Conservation (phyloP, 2,797 vertebrate species). For the Scomberomorus guttatus region DNA sequence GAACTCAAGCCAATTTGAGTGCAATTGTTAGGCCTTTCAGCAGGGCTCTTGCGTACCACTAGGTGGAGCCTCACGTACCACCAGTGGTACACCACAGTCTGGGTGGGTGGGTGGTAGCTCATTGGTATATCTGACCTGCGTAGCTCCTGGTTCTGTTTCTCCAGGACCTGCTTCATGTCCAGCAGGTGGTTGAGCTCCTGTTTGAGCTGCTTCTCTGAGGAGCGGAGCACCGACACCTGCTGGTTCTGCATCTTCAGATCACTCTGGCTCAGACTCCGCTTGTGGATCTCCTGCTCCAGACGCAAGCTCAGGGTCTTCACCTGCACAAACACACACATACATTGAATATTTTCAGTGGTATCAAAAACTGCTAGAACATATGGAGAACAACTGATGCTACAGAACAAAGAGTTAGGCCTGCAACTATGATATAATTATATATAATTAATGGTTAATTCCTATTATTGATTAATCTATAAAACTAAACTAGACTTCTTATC, state of each 20-base stretch:
- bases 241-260: conserved; percentile 95
- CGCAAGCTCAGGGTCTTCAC: conserved; percentile 90
- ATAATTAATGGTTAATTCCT: not conserved
- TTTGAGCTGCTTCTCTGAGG: conserved; percentile 96
- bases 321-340: conserved; percentile 73
- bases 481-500: too few species aligned
- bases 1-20: too few species aligned
- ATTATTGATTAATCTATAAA: not conserved
- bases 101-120: too few species aligned
- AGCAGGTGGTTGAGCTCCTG: conserved; percentile 96
- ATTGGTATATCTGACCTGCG: conserved; percentile 87
- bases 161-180: conserved; percentile 93
- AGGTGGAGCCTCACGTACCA: too few species aligned
- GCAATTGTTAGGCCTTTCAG: too few species aligned
- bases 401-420: not conserved
- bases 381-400: not conserved
- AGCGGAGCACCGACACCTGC: conserved; percentile 90
- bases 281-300: conserved; percentile 95
- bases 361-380: not conserved
- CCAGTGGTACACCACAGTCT: too few species aligned
- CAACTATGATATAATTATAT: not conserved
- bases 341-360: not conserved
- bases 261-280: conserved; percentile 90
- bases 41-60: too few species aligned
- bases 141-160: conserved; percentile 95